Evolutionary conservation across 2,888 invertebrate species (phyloP), one percentile per base, ranked within the genome.

Genomic region (Rhabditoides inermis): DNA sequence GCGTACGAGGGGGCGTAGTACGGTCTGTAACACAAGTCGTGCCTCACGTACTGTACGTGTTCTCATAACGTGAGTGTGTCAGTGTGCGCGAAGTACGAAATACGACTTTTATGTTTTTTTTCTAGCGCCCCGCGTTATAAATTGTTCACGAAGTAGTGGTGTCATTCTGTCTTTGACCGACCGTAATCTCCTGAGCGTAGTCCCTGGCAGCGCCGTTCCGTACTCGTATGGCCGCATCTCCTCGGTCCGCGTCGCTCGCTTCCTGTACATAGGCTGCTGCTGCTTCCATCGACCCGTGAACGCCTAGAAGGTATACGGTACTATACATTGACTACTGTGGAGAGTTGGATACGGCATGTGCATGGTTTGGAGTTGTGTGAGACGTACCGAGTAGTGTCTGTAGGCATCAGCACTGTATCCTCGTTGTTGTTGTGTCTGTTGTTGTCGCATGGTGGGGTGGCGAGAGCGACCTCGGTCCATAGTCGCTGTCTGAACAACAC

Each of bases 1-100:
- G 69, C 65, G 54, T 70, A 70, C 45, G 68, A 68, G 25, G 70
- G 70, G 7, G 66, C 60, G 51, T 70, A 70, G 56, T 63, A 68
- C 15, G 60, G 68, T 48, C n/a, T 39, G 48, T 40, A 51, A 41
- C 37, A 45, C 28, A 42, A 51, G n/a, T 28, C 65, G 56, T 46
- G 60, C 48, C 53, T 62, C 27, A 23, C 65, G 53, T 20, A 62
- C 27, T 35, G 64, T 64, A 37, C 51, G 49, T 30, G 54, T 45
- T 22, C 53, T 52, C 46, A n/a, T n/a, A n/a, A n/a, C n/a, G n/a
- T n/a, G n/a, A n/a, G n/a, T n/a, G n/a, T n/a, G n/a, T n/a, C n/a
- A n/a, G n/a, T n/a, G n/a, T n/a, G n/a, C n/a, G n/a, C n/a, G n/a
- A n/a, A n/a, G n/a, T n/a, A n/a, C n/a, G n/a, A n/a, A n/a, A n/a